A percentile compares a stretch with the other conserved stretches of the same genome.
These are phyloP conservation scores for Puma concolor DNA, from an alignment of 2,113 vertebrate genomes.

Conservation along the genomic window DNA sequence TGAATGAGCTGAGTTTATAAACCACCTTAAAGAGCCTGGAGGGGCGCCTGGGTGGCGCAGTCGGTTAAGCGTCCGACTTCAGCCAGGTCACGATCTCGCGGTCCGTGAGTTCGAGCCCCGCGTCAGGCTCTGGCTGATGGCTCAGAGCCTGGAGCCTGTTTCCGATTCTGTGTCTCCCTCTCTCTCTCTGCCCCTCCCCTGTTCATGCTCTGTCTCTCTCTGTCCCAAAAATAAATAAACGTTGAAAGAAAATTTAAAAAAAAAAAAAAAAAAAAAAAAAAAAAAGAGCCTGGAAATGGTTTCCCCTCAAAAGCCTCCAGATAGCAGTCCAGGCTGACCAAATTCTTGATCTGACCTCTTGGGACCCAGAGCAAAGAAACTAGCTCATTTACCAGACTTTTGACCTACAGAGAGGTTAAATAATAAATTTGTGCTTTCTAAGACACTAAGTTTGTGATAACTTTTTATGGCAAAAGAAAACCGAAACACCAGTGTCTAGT, in stretches of 20 bases:
- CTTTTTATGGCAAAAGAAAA: constrained; percentile 18
- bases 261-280: too few species aligned
- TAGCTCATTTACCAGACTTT: background rate
- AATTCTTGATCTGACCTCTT: background rate
- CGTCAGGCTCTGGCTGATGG: too few species aligned
- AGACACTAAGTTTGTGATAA: background rate
- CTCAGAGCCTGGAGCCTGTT: too few species aligned
- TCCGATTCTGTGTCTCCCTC: too few species aligned
- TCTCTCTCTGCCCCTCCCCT: too few species aligned
- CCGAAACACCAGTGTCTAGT: background rate
- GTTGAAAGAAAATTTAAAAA: too few species aligned
- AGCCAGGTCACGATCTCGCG: too few species aligned
- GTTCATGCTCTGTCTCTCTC: too few species aligned
- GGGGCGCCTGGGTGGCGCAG: too few species aligned
- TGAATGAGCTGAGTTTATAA: background rate
- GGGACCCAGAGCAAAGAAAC: background rate
- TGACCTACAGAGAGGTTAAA: background rate
- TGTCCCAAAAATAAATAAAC: too few species aligned
- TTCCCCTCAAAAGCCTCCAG: background rate
- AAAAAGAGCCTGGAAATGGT: background rate
- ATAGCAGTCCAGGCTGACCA: background rate
- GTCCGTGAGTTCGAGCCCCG: too few species aligned
- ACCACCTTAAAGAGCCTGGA: background rate
- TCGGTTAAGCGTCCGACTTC: too few species aligned
- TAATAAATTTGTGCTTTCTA: background rate